Percentiles rank a stretch among this genome's conserved stretches.
phyloP scores from a whole-genome alignment of 2,113 vertebrate species.

The Hemiprocne comata region DNA sequence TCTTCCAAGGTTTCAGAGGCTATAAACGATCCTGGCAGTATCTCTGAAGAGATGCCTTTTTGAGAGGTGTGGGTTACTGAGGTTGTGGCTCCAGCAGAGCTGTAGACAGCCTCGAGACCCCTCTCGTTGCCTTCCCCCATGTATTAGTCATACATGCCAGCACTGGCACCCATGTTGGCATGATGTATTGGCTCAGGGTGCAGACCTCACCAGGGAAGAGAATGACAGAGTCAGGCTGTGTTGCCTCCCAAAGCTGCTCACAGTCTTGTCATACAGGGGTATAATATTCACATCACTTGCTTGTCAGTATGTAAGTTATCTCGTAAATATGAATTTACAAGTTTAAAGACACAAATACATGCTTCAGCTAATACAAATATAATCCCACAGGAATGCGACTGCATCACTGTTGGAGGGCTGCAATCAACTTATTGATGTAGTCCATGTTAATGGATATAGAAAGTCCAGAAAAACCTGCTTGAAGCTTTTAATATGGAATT shows the following conservation, averaged over 20 bases:
- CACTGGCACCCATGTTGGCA: background rate
- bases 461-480: background rate
- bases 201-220: background rate
- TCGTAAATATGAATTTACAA: background rate
- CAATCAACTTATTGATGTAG: background rate
- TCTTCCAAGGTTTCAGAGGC: background rate
- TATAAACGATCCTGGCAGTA: background rate
- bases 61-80: background rate
- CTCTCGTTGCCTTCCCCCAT: background rate
- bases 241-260: background rate
- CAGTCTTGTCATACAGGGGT: background rate
- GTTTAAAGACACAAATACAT: background rate
- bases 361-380: background rate
- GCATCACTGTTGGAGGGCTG: fast-evolving
- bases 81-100: background rate
- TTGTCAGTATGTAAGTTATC: background rate
- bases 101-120: background rate
- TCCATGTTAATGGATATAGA: background rate
- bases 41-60: background rate
- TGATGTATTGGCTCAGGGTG: fast-evolving
- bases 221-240: fast-evolving
- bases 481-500: background rate
- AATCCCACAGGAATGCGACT: background rate
- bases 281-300: fast-evolving
- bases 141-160: background rate